A percentile compares a stretch with the other conserved stretches of the same genome.
Evolutionary conservation across 2,113 vertebrate genomes (phyloP).

Genomic region (Panthera leo): DNA sequence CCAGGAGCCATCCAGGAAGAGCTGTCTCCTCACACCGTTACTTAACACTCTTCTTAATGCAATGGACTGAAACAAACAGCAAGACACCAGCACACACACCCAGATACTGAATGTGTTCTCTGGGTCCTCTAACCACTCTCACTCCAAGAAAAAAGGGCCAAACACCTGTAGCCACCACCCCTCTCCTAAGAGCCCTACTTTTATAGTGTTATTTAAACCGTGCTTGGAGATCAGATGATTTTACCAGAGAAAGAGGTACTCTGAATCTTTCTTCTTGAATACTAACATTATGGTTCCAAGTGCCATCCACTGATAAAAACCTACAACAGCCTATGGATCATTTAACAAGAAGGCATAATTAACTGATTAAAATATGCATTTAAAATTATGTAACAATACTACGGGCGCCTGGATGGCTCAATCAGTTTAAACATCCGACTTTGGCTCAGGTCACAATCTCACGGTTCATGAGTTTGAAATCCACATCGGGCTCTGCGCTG

Average conservation of each 20-base stretch:
- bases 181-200: not conserved
- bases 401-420: not conserved
- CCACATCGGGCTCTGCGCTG: too few species aligned
- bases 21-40: not conserved
- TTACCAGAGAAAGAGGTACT: not conserved
- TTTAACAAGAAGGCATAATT: not conserved
- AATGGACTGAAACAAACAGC: not conserved
- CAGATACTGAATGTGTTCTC: not conserved
- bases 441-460: too few species aligned
- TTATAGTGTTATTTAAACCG: not conserved
- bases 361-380: slow-evolving; percentile 1
- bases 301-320: not conserved
- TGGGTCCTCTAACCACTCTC: too few species aligned
- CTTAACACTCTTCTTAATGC: not conserved
- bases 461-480: too few species aligned
- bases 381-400: not conserved
- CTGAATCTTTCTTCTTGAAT: not conserved
- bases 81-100: not conserved
- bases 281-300: not conserved
- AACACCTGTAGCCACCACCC: not conserved
- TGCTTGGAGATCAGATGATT: not conserved
- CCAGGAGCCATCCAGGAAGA: not conserved
- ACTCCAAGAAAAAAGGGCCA: not conserved
- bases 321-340: not conserved
- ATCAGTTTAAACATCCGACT: too few species aligned